A percentile compares a stretch with the other conserved stretches of the same genome.
Conservation (phyloP, 1,140 invertebrate genomes). For the Cepaea nemoralis region DNA sequence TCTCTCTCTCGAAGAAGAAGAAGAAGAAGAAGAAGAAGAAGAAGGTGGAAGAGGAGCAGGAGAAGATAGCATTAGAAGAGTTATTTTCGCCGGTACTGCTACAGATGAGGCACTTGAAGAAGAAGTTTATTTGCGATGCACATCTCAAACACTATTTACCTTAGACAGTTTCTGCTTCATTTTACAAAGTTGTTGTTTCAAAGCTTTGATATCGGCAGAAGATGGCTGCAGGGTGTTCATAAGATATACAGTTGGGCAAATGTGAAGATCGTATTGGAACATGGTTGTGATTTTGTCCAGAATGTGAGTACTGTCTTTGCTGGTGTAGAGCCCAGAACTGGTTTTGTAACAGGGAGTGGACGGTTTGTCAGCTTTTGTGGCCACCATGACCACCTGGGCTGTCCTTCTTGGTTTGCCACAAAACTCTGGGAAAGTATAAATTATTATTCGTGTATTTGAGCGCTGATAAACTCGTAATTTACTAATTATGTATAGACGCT, state of each 20-base stretch:
- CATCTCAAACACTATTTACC: no score
- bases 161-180: constrained; percentile 72
- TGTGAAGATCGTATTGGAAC: constrained; percentile 75
- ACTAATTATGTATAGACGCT: no score
- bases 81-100: no score
- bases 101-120: no score
- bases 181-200: constrained; percentile 75
- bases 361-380: constrained; percentile 79
- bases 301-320: constrained; percentile 75
- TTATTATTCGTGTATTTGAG: no score
- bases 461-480: no score
- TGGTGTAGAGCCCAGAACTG: constrained; percentile 75
- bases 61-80: no score
- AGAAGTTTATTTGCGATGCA: no score
- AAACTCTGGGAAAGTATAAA: no score
- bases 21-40: no score
- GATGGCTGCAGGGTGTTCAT: constrained; percentile 77
- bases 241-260: constrained; percentile 75
- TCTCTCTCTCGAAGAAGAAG: no score
- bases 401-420: constrained; percentile 75
- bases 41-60: no score
- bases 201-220: constrained; percentile 75
- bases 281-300: constrained; percentile 73
- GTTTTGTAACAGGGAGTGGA: constrained; percentile 73
- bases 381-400: constrained; percentile 77